Conservation (phyloP, 2,888 invertebrate species). For the Leptura quadrifasciata region DNA sequence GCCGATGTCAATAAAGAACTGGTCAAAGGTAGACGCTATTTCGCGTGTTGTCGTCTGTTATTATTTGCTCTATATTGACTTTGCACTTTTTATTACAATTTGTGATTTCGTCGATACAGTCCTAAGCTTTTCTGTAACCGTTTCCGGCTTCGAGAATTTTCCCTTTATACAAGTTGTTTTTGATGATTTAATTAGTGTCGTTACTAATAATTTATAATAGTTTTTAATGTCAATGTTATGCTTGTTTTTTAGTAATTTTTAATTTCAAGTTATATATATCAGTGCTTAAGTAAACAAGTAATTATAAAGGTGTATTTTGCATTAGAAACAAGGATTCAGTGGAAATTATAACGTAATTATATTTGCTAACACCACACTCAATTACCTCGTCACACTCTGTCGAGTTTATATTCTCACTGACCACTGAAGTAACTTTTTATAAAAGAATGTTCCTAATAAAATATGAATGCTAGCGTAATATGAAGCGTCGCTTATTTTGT, state of each 20-base stretch:
- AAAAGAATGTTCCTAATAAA: constrained; percentile 7
- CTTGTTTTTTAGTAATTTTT: background rate
- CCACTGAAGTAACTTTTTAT: constrained; percentile 2
- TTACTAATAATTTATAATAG: too few relatives aligned
- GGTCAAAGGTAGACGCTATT: too few relatives aligned
- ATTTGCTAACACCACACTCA: constrained; percentile 26
- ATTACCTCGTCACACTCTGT: constrained; percentile 16
- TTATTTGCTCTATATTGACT: too few relatives aligned
- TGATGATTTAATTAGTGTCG: too few relatives aligned
- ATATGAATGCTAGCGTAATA: constrained; percentile 21
- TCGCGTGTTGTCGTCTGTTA: too few relatives aligned
- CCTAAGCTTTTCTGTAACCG: too few relatives aligned
- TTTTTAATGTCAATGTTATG: too few relatives aligned
- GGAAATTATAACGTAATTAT: constrained; percentile 30
- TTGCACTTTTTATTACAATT: too few relatives aligned
- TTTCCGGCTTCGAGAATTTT: too few relatives aligned
- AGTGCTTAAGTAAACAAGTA: background rate
- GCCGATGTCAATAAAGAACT: too few relatives aligned
- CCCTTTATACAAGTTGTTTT: too few relatives aligned
- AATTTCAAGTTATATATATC: background rate
- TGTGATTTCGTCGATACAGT: too few relatives aligned
- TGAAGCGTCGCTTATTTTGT: constrained; percentile 2
- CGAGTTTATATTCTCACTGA: constrained; percentile 22
- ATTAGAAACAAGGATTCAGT: background rate
- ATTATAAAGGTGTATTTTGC: background rate